A percentile compares a stretch with the other conserved stretches of the same genome.
These are phyloP conservation scores for Rattus norvegicus DNA, from an alignment of 2,113 vertebrate species.

Conservation along the genomic window DNA sequence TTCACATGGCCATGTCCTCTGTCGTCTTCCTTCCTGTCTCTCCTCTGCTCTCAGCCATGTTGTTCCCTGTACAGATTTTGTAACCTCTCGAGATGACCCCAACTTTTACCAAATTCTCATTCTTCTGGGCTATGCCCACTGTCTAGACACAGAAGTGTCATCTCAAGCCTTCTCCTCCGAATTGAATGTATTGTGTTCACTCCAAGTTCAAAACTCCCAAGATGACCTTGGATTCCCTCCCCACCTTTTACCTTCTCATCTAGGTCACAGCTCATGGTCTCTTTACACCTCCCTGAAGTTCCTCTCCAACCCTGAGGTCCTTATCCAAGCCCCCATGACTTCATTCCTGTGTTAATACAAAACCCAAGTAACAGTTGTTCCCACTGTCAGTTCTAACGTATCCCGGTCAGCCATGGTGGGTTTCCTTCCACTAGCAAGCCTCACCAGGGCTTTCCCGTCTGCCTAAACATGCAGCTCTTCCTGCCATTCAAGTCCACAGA, in stretches of 20 bases:
- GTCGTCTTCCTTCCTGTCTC: not conserved
- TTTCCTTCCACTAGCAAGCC: not conserved
- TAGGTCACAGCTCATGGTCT: not conserved
- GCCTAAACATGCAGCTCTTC: not conserved
- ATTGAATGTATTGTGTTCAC: not conserved
- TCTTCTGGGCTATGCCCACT: no score
- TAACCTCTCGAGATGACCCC: not conserved
- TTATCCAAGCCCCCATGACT: not conserved
- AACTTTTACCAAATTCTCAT: not conserved
- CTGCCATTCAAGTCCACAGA: not conserved
- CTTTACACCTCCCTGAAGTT: not conserved
- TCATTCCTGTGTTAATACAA: not conserved
- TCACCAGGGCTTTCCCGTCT: not conserved
- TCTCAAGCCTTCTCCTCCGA: not conserved
- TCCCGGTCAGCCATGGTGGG: not conserved
- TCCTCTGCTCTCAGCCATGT: not conserved
- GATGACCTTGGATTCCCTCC: not conserved
- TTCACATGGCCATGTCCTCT: not conserved
- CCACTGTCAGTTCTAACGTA: not conserved
- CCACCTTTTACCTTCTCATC: not conserved
- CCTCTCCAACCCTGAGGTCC: not conserved
- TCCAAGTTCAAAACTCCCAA: not conserved
- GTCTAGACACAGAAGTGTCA: not conserved
- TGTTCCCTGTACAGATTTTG: not conserved
- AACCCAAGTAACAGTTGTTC: conserved; percentile 32